phyloP scores from a whole-genome alignment of 2,797 vertebrate species.

The Platalea minor region DNA sequence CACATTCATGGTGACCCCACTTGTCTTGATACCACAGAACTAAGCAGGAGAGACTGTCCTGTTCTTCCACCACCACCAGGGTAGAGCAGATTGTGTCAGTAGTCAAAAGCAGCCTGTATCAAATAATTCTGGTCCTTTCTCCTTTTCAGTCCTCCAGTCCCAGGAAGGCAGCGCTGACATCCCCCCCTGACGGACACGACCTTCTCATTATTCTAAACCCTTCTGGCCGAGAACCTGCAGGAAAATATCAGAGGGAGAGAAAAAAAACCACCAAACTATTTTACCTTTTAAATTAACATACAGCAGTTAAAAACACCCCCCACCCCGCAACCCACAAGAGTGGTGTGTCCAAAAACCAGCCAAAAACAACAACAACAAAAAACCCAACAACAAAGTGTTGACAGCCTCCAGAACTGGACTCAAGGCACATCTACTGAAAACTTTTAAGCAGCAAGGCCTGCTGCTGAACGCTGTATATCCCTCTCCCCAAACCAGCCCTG shows the following conservation, averaged over 20 bases:
- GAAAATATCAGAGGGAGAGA: not conserved
- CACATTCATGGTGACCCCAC: slow-evolving; percentile 85
- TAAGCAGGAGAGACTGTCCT: not conserved
- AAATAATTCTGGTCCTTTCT: slow-evolving; percentile 23
- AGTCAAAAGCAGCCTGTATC: not conserved
- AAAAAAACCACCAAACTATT: not conserved
- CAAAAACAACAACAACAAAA: not conserved
- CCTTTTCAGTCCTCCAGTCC: not conserved
- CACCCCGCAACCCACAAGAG: not conserved
- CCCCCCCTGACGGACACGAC: not conserved
- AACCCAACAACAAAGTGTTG: not conserved
- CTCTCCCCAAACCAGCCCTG: not conserved
- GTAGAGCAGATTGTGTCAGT: not conserved
- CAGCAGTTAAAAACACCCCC: not conserved
- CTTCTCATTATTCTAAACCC: not conserved
- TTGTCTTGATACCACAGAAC: not conserved
- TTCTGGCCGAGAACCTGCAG: slow-evolving; percentile 56
- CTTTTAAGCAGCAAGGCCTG: not conserved
- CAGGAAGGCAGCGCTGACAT: slow-evolving; percentile 35
- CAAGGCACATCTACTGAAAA: not conserved
- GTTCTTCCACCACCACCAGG: not conserved
- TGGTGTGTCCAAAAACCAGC: not conserved
- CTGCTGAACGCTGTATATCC: not conserved
- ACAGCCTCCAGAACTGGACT: not conserved
- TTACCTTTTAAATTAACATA: not conserved